Conservation (phyloP, 2,113 vertebrate genomes). For the Pavo muticus region DNA sequence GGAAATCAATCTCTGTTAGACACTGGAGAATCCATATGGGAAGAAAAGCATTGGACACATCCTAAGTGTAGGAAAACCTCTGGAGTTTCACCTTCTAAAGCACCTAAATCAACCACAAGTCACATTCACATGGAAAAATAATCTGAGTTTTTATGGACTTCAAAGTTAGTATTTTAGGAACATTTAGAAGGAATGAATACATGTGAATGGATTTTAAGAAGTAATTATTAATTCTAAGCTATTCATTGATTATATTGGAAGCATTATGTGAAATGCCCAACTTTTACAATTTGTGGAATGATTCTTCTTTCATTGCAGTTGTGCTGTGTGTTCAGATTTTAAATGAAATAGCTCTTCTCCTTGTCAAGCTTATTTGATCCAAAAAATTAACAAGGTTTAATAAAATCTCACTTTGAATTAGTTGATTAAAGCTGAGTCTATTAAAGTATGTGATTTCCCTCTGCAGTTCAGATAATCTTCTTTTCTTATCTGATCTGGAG, state of each 20-base stretch:
- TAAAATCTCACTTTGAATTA: conserved; percentile 38
- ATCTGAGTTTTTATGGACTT: not conserved
- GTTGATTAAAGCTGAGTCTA: conserved; percentile 16
- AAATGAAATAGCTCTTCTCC: not conserved
- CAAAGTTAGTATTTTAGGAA: not conserved
- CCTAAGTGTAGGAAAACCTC: not conserved
- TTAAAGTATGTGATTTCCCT: conserved; percentile 46
- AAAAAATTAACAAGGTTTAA: conserved; percentile 2
- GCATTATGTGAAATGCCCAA: not conserved
- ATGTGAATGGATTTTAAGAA: not conserved
- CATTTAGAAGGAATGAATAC: not conserved
- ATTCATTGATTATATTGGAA: not conserved
- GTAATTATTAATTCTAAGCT: not conserved
- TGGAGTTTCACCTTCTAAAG: not conserved
- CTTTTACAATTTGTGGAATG: not conserved
- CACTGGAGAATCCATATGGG: not conserved
- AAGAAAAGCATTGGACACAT: not conserved
- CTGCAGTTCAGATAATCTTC: conserved; percentile 37
- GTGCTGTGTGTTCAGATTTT: not conserved
- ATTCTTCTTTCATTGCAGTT: not conserved
- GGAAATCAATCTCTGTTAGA: not conserved
- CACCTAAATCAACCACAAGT: not conserved
- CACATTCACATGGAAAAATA: not conserved
- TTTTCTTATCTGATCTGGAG: conserved; percentile 31
- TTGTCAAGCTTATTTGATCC: conserved; percentile 20